phyloP scores from a whole-genome alignment of 2,888 invertebrate species.

The Serripes groenlandicus region DNA sequence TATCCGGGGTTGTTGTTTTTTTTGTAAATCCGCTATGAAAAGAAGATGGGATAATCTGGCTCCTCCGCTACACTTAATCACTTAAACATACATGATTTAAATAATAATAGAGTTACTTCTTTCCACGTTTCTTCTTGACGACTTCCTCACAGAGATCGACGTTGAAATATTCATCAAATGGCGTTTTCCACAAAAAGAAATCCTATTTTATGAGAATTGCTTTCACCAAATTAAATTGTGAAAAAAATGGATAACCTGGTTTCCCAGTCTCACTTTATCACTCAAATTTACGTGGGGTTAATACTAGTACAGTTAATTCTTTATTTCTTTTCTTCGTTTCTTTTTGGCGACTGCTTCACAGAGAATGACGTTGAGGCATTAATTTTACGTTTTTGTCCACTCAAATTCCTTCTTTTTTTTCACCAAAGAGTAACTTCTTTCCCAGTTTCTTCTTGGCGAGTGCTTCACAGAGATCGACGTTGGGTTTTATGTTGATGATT shows the following conservation, averaged over 20 bases:
- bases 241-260: too few species aligned
- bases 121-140: constrained; percentile 1
- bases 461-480: constrained; percentile 48
- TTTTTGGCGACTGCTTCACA: constrained; percentile 35
- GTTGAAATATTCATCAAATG: constrained; percentile 46
- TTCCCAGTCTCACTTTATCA: too few species aligned
- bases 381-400: constrained; percentile 15
- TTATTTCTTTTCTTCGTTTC: constrained; percentile 15
- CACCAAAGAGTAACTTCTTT: background rate
- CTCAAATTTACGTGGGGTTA: too few species aligned
- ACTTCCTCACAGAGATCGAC: constrained; percentile 42
- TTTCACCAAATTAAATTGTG: too few species aligned
- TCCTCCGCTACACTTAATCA: background rate
- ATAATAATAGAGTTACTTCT: background rate
- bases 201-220: too few species aligned
- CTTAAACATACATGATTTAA: background rate
- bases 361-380: constrained; percentile 53
- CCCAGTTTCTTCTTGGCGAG: constrained; percentile 3
- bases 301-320: too few species aligned
- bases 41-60: background rate
- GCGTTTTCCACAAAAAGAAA: background rate
- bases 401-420: background rate
- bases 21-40: background rate
- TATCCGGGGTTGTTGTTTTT: background rate
- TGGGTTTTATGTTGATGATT: constrained; percentile 32